Conservation (phyloP, 2,113 vertebrate genomes). For the Todiramphus chloris region DNA sequence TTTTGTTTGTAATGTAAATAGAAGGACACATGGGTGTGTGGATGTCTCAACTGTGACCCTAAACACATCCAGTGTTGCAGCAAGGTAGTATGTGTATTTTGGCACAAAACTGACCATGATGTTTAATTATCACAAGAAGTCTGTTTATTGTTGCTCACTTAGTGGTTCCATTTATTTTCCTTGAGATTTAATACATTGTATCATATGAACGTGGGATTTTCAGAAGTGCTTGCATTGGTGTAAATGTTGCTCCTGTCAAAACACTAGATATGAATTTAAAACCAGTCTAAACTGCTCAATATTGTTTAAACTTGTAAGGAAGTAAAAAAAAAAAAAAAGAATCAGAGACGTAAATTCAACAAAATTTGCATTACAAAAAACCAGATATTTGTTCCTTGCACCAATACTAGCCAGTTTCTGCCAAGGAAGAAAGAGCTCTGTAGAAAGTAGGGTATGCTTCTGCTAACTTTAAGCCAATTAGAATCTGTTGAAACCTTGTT, state of each 20-base stretch:
- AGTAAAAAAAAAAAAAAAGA: neutral
- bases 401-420: neutral
- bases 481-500: neutral
- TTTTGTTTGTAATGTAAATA: neutral
- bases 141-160: neutral
- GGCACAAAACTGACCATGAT: neutral
- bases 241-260: neutral
- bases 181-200: neutral
- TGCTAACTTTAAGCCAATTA: neutral
- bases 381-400: neutral
- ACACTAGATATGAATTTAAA: neutral
- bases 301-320: neutral
- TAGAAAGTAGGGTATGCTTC: neutral
- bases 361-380: neutral
- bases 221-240: neutral
- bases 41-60: neutral
- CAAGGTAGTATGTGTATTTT: neutral
- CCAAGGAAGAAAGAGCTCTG: neutral
- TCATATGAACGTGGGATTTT: neutral
- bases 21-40: neutral
- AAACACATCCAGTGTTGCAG: neutral
- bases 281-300: neutral
- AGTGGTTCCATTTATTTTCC: neutral
- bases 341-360: neutral
- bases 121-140: neutral